Percentiles rank a stretch among this genome's conserved stretches.
Evolutionary conservation across 2,113 vertebrate genomes (phyloP).

Genomic region (Laticauda laticaudata): DNA sequence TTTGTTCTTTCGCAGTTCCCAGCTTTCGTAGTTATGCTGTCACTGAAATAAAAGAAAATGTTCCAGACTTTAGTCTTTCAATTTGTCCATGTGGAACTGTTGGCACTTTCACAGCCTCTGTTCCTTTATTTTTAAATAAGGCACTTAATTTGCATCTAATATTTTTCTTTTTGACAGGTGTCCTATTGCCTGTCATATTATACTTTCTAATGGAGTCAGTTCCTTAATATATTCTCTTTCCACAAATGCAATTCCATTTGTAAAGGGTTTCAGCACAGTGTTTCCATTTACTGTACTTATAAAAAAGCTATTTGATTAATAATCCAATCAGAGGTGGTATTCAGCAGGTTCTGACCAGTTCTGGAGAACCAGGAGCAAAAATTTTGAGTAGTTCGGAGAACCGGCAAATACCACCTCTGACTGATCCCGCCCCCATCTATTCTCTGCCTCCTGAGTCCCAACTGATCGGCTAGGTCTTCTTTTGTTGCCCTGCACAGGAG

Average conservation of each 20-base stretch:
- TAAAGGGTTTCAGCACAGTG: not conserved
- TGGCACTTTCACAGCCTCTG: not conserved
- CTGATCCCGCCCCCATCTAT: too few species aligned
- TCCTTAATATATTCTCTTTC: not conserved
- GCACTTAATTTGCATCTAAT: not conserved
- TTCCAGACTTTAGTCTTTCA: not conserved
- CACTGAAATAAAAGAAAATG: not conserved
- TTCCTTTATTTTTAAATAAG: not conserved
- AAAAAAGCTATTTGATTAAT: not conserved
- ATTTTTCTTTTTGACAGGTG: not conserved
- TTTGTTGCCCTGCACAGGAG: too few species aligned
- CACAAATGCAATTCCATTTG: not conserved
- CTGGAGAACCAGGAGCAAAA: too few species aligned
- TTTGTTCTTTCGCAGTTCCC: not conserved
- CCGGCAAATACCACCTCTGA: too few species aligned
- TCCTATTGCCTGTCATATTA: not conserved
- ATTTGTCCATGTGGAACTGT: not conserved
- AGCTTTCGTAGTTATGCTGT: not conserved
- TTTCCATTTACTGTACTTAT: not conserved
- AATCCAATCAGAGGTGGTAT: not conserved
- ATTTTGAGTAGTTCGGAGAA: too few species aligned
- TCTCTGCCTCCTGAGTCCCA: too few species aligned
- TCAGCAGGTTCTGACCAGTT: too few species aligned
- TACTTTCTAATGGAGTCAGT: not conserved
- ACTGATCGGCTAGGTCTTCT: too few species aligned